Percentiles rank a stretch among this genome's conserved stretches.
These are phyloP conservation scores for Anguilla obscura DNA, from an alignment of 2,797 vertebrate species.

Conservation along the genomic window DNA sequence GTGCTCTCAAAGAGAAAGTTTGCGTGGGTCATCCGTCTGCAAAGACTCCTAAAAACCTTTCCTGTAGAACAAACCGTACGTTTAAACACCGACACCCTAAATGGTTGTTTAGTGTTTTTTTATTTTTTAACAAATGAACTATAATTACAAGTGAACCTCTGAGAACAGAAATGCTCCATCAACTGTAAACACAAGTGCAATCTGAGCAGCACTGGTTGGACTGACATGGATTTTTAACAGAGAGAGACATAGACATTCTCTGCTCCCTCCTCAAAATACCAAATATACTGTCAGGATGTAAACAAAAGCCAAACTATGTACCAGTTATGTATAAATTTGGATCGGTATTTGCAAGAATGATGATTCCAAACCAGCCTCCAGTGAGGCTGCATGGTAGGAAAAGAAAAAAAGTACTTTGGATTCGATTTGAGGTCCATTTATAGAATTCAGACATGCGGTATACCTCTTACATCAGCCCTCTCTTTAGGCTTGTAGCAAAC, in stretches of 20 bases:
- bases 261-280: background rate
- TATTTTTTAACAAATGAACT: background rate
- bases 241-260: background rate
- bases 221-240: background rate
- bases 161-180: background rate
- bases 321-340: background rate
- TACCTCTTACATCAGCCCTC: background rate
- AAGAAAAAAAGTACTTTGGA: background rate
- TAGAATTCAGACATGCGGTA: background rate
- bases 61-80: background rate
- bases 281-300: constrained; percentile 20
- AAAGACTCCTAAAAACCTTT: background rate
- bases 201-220: background rate
- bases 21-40: background rate
- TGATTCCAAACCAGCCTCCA: background rate
- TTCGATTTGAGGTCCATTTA: constrained; percentile 10
- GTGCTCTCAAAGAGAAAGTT: background rate
- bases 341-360: background rate
- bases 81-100: background rate
- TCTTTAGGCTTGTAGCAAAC: background rate
- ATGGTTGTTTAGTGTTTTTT: background rate
- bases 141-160: constrained; percentile 1
- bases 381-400: background rate
- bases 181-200: background rate
- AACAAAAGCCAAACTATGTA: background rate